Percentiles rank a stretch among this genome's conserved stretches.
Conservation (phyloP, 2,797 vertebrate species). For the Botia kubotai region DNA sequence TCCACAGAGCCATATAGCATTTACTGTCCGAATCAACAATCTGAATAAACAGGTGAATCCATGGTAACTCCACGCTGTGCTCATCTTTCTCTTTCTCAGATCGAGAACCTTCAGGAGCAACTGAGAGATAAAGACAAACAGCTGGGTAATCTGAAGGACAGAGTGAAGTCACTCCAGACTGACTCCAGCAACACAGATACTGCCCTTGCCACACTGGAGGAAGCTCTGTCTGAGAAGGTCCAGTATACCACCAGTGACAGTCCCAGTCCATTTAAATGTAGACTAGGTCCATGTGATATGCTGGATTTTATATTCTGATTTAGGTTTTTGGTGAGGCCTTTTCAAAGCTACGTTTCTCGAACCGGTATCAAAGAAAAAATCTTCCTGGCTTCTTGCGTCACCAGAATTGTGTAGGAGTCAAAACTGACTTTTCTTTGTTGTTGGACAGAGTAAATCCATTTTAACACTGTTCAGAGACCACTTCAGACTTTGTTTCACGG, state of each 20-base stretch:
- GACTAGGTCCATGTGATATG: not conserved
- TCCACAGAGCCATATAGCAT: not conserved
- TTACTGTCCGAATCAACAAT: not conserved
- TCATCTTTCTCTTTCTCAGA: slow-evolving; percentile 63
- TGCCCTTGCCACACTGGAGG: slow-evolving; percentile 93
- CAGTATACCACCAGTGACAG: not conserved
- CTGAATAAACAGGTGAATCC: not conserved
- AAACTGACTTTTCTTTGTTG: not conserved
- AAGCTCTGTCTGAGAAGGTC: slow-evolving; percentile 97
- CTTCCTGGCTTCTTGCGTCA: not conserved
- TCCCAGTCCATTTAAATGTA: not conserved
- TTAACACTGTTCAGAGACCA: not conserved
- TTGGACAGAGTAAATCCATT: not conserved
- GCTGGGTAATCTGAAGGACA: slow-evolving; percentile 93
- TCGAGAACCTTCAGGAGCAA: slow-evolving; percentile 94
- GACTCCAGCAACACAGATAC: slow-evolving; percentile 99
- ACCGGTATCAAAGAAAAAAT: not conserved
- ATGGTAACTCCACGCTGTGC: not conserved
- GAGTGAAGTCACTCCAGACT: slow-evolving; percentile 95
- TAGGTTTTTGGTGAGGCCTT: not conserved
- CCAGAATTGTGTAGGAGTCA: not conserved
- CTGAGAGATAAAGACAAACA: slow-evolving; percentile 98
- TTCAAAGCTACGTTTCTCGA: no score
- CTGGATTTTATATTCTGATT: not conserved
- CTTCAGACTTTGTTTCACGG: not conserved